Conservation (phyloP, 2,797 vertebrate species). For the Lepilemur ruficaudatus region DNA sequence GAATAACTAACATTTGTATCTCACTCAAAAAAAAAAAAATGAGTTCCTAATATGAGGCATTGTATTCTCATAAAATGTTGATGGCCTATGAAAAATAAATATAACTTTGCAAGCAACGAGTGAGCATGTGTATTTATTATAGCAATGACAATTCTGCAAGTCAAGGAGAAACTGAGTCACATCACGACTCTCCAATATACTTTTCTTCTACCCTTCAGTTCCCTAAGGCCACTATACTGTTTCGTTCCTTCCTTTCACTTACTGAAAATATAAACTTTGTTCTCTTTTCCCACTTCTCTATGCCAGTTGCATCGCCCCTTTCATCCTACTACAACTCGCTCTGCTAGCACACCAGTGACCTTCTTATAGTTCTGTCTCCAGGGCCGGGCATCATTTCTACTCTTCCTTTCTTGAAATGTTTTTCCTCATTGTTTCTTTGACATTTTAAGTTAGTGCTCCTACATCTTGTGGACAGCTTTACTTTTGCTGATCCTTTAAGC, state of each 20-base stretch:
- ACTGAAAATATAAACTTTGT: background rate
- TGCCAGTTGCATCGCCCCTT: background rate
- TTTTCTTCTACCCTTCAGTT: background rate
- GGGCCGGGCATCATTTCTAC: background rate
- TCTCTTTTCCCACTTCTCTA: background rate
- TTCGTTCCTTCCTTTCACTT: background rate
- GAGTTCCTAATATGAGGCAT: background rate
- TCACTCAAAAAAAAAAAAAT: background rate
- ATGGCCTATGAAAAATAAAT: slow-evolving; percentile 63
- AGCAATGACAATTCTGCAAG: background rate
- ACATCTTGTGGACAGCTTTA: background rate
- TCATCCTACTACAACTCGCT: background rate
- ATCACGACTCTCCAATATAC: background rate
- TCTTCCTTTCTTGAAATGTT: background rate
- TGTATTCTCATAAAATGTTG: background rate
- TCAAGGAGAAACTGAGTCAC: background rate
- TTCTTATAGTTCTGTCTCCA: background rate
- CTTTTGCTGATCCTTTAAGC: background rate
- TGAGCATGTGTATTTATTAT: background rate
- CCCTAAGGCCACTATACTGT: background rate
- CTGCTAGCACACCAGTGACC: background rate
- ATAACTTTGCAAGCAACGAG: background rate
- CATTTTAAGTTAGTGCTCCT: background rate
- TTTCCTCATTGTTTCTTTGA: background rate
- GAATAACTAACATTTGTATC: background rate